These are phyloP conservation scores for Mormyrus hasselquistii DNA, from an alignment of 2,797 vertebrate species.

Conservation along the genomic window DNA sequence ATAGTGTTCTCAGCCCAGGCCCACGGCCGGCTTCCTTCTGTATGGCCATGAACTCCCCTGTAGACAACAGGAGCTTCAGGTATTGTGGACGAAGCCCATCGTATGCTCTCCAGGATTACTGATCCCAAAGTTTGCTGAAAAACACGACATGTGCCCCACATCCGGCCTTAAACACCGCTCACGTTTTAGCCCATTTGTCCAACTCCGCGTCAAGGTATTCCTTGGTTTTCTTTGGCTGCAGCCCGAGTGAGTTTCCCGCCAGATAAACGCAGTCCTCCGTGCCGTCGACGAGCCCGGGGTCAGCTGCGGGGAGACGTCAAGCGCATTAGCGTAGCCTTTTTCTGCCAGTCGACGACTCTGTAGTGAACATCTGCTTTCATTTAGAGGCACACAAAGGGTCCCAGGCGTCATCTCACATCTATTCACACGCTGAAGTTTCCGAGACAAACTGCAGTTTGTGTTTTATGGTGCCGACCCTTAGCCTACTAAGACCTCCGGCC, in stretches of 20 bases:
- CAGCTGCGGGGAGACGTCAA: slow-evolving; percentile 54
- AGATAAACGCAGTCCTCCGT: slow-evolving; percentile 77
- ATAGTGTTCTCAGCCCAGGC: slow-evolving; percentile 77
- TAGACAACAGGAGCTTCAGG: slow-evolving; percentile 31
- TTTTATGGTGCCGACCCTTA: background rate
- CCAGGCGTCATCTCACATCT: background rate
- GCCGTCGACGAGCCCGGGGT: slow-evolving; percentile 65
- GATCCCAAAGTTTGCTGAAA: background rate
- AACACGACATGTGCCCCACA: background rate
- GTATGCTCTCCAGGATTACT: background rate
- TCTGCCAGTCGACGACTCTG: background rate
- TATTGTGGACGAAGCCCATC: background rate
- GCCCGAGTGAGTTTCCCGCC: slow-evolving; percentile 81
- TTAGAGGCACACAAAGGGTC: background rate
- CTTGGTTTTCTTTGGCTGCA: slow-evolving; percentile 75
- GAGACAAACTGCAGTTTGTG: background rate
- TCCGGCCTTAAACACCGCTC: slow-evolving; percentile 37
- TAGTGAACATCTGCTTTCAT: background rate
- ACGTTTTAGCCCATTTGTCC: slow-evolving; percentile 89
- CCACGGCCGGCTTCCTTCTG: slow-evolving; percentile 73
- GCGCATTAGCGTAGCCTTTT: slow-evolving; percentile 6
- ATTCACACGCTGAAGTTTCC: background rate
- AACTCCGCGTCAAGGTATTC: slow-evolving; percentile 81
- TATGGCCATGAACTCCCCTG: slow-evolving; percentile 80
- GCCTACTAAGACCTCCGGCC: background rate